Conservation (phyloP, 2,888 invertebrate species). For the Lepetodrilus schrolli region DNA sequence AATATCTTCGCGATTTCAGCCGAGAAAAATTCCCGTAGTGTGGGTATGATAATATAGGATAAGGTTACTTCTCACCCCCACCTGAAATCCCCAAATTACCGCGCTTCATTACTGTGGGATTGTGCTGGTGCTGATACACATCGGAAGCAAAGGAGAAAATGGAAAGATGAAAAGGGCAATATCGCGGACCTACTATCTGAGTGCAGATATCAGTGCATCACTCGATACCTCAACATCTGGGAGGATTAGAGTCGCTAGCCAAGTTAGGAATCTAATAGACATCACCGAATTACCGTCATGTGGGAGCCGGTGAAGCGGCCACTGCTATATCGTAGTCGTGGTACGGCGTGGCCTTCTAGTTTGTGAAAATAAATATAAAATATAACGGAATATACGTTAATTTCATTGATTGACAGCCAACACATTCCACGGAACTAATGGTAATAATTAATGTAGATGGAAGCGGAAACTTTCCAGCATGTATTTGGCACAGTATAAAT, state of each 20-base stretch:
- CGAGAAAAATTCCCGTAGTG: neutral
- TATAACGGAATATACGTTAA: too few species aligned
- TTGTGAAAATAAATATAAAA: too few species aligned
- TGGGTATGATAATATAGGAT: neutral
- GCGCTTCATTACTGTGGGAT: slow-evolving; percentile 1
- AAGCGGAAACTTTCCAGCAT: neutral
- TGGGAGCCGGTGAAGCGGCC: too few species aligned
- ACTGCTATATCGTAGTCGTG: too few species aligned
- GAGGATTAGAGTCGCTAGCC: neutral
- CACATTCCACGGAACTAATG: too few species aligned
- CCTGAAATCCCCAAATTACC: slow-evolving; percentile 17
- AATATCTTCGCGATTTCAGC: slow-evolving; percentile 8
- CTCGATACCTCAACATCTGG: neutral
- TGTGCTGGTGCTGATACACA: neutral
- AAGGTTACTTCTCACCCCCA: neutral
- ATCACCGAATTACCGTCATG: neutral
- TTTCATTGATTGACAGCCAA: too few species aligned
- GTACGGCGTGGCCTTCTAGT: too few species aligned
- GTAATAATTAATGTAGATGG: neutral
- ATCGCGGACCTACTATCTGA: neutral
- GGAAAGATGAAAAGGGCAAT: slow-evolving; percentile 23
- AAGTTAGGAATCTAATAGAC: slow-evolving; percentile 7
- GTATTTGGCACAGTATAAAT: neutral
- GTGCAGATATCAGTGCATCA: neutral
- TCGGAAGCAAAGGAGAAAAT: slow-evolving; percentile 8